A percentile compares a stretch with the other conserved stretches of the same genome.
phyloP scores from a whole-genome alignment of 2,888 invertebrate genomes.

The Hypomecis punctinalis region DNA sequence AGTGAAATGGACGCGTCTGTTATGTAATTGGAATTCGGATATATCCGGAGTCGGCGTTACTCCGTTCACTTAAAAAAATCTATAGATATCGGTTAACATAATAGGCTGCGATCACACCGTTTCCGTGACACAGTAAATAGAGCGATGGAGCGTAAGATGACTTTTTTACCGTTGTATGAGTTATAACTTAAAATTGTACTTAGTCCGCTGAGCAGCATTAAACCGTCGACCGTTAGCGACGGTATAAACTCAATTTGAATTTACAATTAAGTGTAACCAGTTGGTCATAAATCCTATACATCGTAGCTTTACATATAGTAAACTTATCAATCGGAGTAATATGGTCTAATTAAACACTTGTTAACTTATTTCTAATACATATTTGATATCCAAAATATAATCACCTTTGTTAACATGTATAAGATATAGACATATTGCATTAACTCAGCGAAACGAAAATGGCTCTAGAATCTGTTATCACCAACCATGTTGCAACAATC shows the following conservation, averaged over 20 bases:
- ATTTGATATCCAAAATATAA: no score
- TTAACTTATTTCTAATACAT: slow-evolving; percentile 5
- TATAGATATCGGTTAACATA: slow-evolving; percentile 80
- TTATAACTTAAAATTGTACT: slow-evolving; percentile 53
- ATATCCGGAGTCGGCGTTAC: slow-evolving; percentile 82
- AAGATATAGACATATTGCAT: no score
- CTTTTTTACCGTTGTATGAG: slow-evolving; percentile 54
- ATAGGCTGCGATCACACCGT: slow-evolving; percentile 62
- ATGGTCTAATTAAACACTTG: slow-evolving; percentile 8
- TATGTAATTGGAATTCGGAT: slow-evolving; percentile 85
- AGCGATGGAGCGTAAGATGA: slow-evolving; percentile 67
- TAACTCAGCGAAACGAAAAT: no score
- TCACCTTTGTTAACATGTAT: no score
- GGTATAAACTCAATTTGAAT: slow-evolving; percentile 54
- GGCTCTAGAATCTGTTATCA: no score
- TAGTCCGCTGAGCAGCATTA: slow-evolving; percentile 44
- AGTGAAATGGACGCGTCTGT: slow-evolving; percentile 85
- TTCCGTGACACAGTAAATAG: slow-evolving; percentile 66
- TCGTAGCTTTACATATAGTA: slow-evolving; percentile 16
- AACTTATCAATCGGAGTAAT: slow-evolving; percentile 21
- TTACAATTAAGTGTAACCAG: slow-evolving; percentile 52
- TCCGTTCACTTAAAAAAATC: slow-evolving; percentile 82
- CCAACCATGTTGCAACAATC: no score
- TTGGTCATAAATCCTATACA: slow-evolving; percentile 47
- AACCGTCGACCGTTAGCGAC: slow-evolving; percentile 38